A percentile compares a stretch with the other conserved stretches of the same genome.
phyloP scores from a whole-genome alignment of 2,797 vertebrate genomes.

The Thalassophryne amazonica region DNA sequence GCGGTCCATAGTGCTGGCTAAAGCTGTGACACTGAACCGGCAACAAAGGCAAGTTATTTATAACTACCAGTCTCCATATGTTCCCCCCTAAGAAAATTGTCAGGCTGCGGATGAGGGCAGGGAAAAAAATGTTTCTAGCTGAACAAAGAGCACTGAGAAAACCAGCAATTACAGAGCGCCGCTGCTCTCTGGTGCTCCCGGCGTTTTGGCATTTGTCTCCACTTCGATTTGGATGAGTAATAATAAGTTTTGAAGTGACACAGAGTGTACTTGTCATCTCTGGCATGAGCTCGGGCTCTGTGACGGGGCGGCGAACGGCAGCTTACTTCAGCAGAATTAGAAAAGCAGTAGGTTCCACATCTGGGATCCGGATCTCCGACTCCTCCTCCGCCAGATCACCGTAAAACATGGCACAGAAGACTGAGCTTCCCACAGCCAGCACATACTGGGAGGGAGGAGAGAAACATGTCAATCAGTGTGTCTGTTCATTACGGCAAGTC shows the following conservation, averaged over 20 bases:
- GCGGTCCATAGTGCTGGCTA: background rate
- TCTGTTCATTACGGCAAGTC: too few relatives aligned
- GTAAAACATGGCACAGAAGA: conserved; percentile 99
- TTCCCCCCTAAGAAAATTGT: conserved; percentile 21
- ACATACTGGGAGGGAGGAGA: conserved; percentile 83
- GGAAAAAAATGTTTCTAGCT: conserved; percentile 14
- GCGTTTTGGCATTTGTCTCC: conserved; percentile 39
- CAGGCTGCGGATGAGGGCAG: conserved; percentile 11
- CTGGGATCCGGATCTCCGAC: conserved; percentile 95
- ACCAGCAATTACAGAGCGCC: conserved; percentile 59
- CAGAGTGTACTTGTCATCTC: conserved; percentile 54
- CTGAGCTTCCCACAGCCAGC: conserved; percentile 96
- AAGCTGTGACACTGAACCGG: conserved; percentile 11
- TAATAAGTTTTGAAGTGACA: conserved; percentile 64
- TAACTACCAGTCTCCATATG: conserved; percentile 33
- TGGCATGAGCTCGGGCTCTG: too few relatives aligned
- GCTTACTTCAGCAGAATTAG: conserved; percentile 97
- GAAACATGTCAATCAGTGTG: background rate
- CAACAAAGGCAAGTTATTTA: conserved; percentile 46
- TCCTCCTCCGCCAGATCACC: conserved; percentile 94
- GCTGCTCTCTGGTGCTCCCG: conserved; percentile 27
- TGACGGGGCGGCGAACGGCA: conserved; percentile 27
- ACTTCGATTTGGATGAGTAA: conserved; percentile 58
- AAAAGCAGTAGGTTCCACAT: conserved; percentile 97
- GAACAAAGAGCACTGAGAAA: conserved; percentile 52